Conservation (phyloP, 2,888 invertebrate genomes). For the Phragmatobia fuliginosa region DNA sequence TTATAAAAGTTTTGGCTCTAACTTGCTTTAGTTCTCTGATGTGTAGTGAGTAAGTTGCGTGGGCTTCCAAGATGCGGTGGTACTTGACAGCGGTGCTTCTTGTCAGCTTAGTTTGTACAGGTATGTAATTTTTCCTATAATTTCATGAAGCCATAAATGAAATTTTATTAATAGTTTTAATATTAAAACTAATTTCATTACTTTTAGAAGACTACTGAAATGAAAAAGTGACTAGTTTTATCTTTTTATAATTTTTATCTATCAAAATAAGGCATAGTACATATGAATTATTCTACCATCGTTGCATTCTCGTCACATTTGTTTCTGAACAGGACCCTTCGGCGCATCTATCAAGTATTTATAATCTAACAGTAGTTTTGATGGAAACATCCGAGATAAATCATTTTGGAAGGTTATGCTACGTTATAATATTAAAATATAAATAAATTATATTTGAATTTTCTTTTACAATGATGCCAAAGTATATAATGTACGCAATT, state of each 20-base stretch:
- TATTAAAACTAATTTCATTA: no score
- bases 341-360: conserved; percentile 33
- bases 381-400: neutral
- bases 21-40: conserved; percentile 50
- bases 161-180: no score
- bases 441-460: neutral
- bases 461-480: no score
- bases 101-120: conserved; percentile 64
- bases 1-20: conserved; percentile 33
- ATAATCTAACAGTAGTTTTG: neutral
- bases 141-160: neutral
- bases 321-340: conserved; percentile 52
- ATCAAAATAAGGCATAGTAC: no score
- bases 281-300: conserved; percentile 34
- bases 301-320: conserved; percentile 60
- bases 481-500: no score
- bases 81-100: conserved; percentile 60
- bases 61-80: conserved; percentile 72
- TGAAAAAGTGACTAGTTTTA: neutral
- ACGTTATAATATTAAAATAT: neutral
- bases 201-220: no score
- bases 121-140: conserved; percentile 47
- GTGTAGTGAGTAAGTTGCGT: conserved; percentile 64
- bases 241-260: neutral
- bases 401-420: neutral